Evolutionary conservation across 2,113 vertebrate genomes (phyloP).

Genomic region (Cygnus buccinator): DNA sequence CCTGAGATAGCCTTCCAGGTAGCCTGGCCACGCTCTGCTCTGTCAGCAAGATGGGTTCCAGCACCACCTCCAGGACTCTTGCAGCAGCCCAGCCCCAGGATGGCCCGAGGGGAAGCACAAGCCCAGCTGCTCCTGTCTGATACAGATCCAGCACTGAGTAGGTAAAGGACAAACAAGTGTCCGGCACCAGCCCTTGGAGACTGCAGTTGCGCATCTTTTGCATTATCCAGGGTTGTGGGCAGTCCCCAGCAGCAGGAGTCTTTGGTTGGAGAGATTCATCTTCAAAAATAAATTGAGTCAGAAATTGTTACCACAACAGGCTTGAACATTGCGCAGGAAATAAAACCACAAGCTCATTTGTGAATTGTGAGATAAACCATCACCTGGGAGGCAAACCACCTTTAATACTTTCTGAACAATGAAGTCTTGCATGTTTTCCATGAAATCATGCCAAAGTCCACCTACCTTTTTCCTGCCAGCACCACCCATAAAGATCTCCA

Average conservation of each 20-base stretch:
- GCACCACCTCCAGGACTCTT: neutral
- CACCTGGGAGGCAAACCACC: neutral
- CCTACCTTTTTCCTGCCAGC: neutral
- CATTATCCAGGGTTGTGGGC: fast-evolving
- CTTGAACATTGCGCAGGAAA: neutral
- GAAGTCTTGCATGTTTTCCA: neutral
- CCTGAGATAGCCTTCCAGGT: conserved; percentile 17
- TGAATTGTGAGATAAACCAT: neutral
- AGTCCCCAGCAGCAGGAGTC: neutral
- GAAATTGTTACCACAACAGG: fast-evolving
- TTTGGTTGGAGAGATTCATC: neutral
- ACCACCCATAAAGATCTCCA: neutral
- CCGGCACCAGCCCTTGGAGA: neutral
- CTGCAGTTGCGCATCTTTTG: fast-evolving
- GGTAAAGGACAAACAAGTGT: too few relatives aligned
- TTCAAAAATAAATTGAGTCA: neutral
- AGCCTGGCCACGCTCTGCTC: neutral
- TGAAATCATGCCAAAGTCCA: neutral
- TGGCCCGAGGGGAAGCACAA: neutral
- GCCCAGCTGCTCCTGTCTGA: fast-evolving
- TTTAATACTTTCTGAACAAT: neutral
- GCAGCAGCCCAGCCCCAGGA: neutral
- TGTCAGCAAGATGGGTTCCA: neutral
- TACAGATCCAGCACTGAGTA: neutral
- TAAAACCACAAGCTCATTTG: neutral